Percentiles rank a stretch among this genome's conserved stretches.
Conservation (phyloP, 2,888 invertebrate species). For the Archaeoteleia sp. region DNA sequence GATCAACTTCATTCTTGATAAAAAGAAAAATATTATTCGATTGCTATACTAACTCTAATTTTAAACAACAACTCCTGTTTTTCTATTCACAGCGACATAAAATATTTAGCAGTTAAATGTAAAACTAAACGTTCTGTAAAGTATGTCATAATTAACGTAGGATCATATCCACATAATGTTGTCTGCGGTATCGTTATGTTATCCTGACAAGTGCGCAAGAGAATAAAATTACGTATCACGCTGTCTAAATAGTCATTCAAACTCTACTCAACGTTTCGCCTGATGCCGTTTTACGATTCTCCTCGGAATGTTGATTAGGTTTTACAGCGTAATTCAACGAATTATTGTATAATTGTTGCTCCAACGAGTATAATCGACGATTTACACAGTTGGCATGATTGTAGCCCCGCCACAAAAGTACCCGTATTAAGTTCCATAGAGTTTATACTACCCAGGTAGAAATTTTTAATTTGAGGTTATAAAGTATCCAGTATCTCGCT, state of each 20-base stretch:
- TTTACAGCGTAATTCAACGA: conserved; percentile 19
- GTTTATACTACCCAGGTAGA: too few relatives aligned
- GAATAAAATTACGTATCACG: conserved; percentile 25
- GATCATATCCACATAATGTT: conserved; percentile 5
- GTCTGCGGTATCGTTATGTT: conserved; percentile 14
- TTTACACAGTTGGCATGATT: too few relatives aligned
- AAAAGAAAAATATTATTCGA: too few relatives aligned
- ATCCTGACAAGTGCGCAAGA: conserved; percentile 15
- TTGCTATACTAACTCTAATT: too few relatives aligned
- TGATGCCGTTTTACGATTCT: conserved; percentile 17
- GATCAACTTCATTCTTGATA: too few relatives aligned
- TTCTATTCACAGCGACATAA: too few relatives aligned
- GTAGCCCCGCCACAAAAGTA: too few relatives aligned
- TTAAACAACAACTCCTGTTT: too few relatives aligned
- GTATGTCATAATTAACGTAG: conserved; percentile 41
- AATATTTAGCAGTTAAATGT: conserved; percentile 10
- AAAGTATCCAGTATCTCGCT: too few relatives aligned
- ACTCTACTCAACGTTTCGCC: conserved; percentile 10
- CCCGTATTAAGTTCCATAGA: too few relatives aligned
- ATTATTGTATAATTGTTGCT: conserved; percentile 6
- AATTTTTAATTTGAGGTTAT: too few relatives aligned
- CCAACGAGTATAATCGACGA: too few relatives aligned
- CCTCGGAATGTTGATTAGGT: conserved; percentile 46
- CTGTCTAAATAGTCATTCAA: conserved; percentile 24
- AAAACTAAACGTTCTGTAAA: conserved; percentile 23